Evolutionary conservation across 2,113 vertebrate genomes (phyloP).

Genomic region (Rallus limicola): DNA sequence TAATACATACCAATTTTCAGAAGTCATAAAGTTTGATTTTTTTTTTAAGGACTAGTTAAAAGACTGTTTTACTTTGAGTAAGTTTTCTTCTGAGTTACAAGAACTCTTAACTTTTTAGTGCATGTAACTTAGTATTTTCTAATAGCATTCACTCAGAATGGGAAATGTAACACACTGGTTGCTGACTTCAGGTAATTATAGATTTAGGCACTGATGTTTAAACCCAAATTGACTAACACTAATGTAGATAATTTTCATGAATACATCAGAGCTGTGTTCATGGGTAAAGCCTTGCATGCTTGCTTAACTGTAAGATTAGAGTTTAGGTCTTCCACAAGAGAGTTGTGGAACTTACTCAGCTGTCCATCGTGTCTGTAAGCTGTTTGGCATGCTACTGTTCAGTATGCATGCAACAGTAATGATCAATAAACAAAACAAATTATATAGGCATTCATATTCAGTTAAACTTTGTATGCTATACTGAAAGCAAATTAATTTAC

Average conservation of each 20-base stretch:
- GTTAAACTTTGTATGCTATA: not conserved
- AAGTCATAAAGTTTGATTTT: constrained; percentile 12
- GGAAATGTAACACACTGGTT: not conserved
- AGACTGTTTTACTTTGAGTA: not conserved
- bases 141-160: not conserved
- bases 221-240: not conserved
- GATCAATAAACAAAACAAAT: not conserved
- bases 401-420: not conserved
- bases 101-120: not conserved
- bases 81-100: not conserved
- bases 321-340: not conserved
- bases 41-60: not conserved
- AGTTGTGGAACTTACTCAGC: not conserved
- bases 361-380: not conserved
- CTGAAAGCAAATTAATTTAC: not conserved
- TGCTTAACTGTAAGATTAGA: not conserved
- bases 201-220: not conserved
- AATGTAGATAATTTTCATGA: not conserved
- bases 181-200: not conserved
- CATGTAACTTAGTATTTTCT: not conserved
- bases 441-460: not conserved
- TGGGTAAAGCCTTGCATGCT: not conserved
- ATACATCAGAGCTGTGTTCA: not conserved
- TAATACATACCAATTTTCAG: constrained; percentile 13
- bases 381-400: not conserved